A percentile compares a stretch with the other conserved stretches of the same genome.
Conservation (phyloP, 2,888 invertebrate genomes). For the Galerucella nymphaeae region DNA sequence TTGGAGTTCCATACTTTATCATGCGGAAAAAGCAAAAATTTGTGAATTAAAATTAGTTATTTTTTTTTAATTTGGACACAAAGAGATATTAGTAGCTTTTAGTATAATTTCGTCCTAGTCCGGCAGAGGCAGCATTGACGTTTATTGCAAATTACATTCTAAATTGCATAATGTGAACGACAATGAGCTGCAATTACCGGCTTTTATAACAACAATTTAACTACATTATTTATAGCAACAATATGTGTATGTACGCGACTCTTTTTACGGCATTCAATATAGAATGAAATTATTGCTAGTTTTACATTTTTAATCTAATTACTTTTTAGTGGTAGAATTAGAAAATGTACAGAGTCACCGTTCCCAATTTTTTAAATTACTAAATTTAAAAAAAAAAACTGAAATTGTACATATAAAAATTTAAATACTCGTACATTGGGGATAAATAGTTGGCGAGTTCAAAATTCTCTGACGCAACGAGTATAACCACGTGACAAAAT, state of each 20-base stretch:
- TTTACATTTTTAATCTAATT: slow-evolving; percentile 10
- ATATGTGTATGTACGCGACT: slow-evolving; percentile 2
- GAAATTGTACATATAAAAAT: neutral
- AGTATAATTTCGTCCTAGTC: neutral
- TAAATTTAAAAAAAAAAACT: no score
- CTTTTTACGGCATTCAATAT: neutral
- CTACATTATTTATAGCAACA: slow-evolving; percentile 26
- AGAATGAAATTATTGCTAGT: slow-evolving; percentile 3
- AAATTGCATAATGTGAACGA: slow-evolving; percentile 51
- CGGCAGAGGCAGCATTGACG: slow-evolving; percentile 41
- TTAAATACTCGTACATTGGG: neutral
- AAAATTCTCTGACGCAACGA: slow-evolving; percentile 13
- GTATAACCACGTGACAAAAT: neutral
- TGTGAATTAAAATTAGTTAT: no score
- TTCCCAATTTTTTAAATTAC: no score
- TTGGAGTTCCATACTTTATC: no score
- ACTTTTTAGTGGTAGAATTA: neutral
- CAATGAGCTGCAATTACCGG: slow-evolving; percentile 49
- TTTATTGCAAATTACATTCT: slow-evolving; percentile 42
- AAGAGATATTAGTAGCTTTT: neutral
- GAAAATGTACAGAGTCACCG: no score
- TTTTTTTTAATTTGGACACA: neutral
- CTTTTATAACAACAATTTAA: slow-evolving; percentile 31
- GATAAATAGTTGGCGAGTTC: slow-evolving; percentile 2
- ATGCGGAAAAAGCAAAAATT: no score